Conservation (phyloP, 1,140 invertebrate species). For the Alviniconcha marisindica region DNA sequence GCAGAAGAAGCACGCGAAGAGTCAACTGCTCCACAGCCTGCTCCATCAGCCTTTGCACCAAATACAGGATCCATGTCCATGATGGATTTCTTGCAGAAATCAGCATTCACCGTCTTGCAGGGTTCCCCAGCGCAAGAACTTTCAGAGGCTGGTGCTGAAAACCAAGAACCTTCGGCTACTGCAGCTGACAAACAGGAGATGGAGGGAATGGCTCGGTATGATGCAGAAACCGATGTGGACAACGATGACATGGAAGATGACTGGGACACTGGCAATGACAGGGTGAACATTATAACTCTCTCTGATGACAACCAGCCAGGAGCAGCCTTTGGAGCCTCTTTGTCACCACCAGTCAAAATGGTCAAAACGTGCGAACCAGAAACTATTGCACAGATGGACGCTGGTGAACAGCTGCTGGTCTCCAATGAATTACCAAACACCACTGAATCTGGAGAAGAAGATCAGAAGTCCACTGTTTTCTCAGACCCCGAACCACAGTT, state of each 20-base stretch:
- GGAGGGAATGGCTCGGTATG: background rate
- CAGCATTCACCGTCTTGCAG: background rate
- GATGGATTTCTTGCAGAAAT: background rate
- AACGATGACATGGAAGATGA: background rate
- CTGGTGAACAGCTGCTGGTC: too few species aligned
- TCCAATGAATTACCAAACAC: too few species aligned
- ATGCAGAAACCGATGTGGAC: background rate
- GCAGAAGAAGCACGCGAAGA: too few species aligned
- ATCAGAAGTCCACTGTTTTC: too few species aligned
- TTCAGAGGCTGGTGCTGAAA: background rate
- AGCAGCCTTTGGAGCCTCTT: too few species aligned
- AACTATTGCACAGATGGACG: too few species aligned
- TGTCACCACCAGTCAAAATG: too few species aligned
- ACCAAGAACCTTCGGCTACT: background rate
- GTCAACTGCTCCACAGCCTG: too few species aligned
- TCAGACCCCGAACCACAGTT: too few species aligned
- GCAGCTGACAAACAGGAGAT: background rate
- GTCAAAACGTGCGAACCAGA: too few species aligned
- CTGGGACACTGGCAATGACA: constrained; percentile 7
- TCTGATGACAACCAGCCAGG: background rate
- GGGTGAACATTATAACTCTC: background rate
- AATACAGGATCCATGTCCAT: background rate
- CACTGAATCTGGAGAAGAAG: too few species aligned
- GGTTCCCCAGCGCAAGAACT: background rate
- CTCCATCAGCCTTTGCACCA: background rate